A percentile compares a stretch with the other conserved stretches of the same genome.
Conservation (phyloP, 2,888 invertebrate genomes). For the Troides helena region DNA sequence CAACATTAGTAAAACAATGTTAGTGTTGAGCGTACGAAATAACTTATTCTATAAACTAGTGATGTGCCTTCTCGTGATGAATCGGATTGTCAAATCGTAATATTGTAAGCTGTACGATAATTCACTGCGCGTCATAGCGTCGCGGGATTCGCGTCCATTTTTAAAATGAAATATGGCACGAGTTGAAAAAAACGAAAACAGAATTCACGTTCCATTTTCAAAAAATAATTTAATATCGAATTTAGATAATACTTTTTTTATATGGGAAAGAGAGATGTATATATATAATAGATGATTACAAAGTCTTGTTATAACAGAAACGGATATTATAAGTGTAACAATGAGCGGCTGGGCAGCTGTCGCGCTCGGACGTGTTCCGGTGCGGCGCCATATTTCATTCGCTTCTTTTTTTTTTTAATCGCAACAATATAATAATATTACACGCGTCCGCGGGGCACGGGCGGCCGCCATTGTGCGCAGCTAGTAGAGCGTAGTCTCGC, state of each 20-base stretch:
- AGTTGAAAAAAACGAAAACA: no score
- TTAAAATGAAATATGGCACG: no score
- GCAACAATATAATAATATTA: conserved; percentile 32
- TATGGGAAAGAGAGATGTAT: no score
- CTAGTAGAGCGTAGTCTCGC: conserved; percentile 19
- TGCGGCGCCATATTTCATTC: conserved; percentile 33
- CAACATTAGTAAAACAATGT: no score
- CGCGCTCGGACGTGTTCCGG: conserved; percentile 34
- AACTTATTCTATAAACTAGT: no score
- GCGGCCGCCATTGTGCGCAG: conserved; percentile 15
- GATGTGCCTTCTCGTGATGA: background rate
- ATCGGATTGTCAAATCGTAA: background rate
- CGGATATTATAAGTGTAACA: conserved; percentile 68
- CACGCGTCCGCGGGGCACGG: conserved; percentile 12
- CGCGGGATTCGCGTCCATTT: no score
- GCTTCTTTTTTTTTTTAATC: conserved; percentile 28
- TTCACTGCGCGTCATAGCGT: no score
- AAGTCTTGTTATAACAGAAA: conserved; percentile 5
- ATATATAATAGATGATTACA: no score
- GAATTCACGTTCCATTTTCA: no score
- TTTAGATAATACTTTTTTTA: no score
- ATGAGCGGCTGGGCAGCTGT: conserved; percentile 45
- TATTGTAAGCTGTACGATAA: background rate
- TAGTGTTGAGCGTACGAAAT: no score
- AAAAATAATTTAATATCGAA: no score